These are phyloP conservation scores for Reinhardtius hippoglossoides DNA, from an alignment of 2,113 vertebrate genomes.

Conservation along the genomic window DNA sequence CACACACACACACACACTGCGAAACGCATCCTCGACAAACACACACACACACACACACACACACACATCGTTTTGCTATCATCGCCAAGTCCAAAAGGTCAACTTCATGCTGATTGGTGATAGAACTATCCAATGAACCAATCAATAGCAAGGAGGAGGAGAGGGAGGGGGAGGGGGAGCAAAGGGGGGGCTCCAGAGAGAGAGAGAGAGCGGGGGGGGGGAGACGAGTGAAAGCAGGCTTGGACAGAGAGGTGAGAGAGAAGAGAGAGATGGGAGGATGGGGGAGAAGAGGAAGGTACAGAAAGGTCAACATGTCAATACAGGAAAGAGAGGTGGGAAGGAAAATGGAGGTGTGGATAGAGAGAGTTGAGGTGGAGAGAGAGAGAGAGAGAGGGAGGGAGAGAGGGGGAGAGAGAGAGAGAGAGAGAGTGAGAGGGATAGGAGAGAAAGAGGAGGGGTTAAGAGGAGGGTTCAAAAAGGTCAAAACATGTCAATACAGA, in stretches of 20 bases:
- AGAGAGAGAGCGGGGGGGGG: not conserved
- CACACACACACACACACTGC: slow-evolving; percentile 28
- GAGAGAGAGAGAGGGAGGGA: slow-evolving; percentile 2
- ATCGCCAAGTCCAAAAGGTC: slow-evolving; percentile 98
- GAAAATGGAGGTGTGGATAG: not conserved
- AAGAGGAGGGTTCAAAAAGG: no score
- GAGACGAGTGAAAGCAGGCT: not conserved
- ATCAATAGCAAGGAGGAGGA: slow-evolving; percentile 91
- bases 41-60: not conserved
- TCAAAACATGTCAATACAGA: no score
- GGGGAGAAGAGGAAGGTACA: slow-evolving; percentile 2
- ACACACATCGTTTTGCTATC: slow-evolving; percentile 85
- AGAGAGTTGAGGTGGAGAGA: not conserved
- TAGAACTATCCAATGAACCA: slow-evolving; percentile 99
- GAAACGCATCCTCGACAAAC: slow-evolving; percentile 9
- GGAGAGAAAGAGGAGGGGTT: no score
- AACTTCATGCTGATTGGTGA: slow-evolving; percentile 98
- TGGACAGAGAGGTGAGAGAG: not conserved
- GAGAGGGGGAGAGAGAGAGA: not conserved
- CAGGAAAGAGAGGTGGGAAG: not conserved
- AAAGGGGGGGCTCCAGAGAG: not conserved
- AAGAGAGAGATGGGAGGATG: not conserved
- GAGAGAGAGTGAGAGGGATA: no score
- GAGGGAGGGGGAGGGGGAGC: slow-evolving; percentile 24
- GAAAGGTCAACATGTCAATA: slow-evolving; percentile 55